A percentile compares a stretch with the other conserved stretches of the same genome.
Evolutionary conservation across 2,888 invertebrate species (phyloP).

Genomic region (Ichneumoninae sp.): DNA sequence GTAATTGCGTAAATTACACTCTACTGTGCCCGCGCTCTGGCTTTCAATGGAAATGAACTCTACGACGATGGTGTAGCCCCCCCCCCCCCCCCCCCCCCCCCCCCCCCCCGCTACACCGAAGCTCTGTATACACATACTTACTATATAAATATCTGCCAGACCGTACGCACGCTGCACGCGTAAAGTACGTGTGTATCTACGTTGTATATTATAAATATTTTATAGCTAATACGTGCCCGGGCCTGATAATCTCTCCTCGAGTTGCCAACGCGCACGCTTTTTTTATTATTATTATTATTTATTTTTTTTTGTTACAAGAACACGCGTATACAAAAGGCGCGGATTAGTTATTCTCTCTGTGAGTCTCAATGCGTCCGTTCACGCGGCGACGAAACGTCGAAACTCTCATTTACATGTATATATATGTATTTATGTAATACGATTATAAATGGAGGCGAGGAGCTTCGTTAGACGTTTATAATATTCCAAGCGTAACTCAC

Average conservation of each 20-base stretch:
- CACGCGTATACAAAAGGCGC: not conserved
- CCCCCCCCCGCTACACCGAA: not conserved
- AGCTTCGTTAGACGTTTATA: not conserved
- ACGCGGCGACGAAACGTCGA: conserved; percentile 1
- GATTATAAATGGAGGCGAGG: not conserved
- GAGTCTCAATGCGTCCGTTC: conserved; percentile 22
- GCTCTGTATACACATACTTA: conserved; percentile 6
- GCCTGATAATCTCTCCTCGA: conserved; percentile 3
- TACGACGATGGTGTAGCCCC: conserved; percentile 16
- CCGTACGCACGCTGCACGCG: conserved; percentile 7
- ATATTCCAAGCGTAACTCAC: not conserved
- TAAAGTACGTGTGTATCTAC: not conserved
- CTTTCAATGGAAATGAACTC: conserved; percentile 67
- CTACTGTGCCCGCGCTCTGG: conserved; percentile 51
- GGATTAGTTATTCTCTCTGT: conserved; percentile 15
- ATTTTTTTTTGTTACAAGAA: not conserved
- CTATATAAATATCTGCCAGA: not conserved
- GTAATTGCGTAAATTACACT: conserved; percentile 76
- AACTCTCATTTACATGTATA: not conserved
- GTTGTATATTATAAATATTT: not conserved
- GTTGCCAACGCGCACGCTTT: not conserved
- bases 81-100: not conserved
- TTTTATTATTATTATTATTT: not conserved
- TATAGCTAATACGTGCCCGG: conserved; percentile 10
- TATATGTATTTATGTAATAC: not conserved